Base-by-base conservation (phyloP, 1,140 invertebrate genomes). In the Drosophila saltans region DNA sequence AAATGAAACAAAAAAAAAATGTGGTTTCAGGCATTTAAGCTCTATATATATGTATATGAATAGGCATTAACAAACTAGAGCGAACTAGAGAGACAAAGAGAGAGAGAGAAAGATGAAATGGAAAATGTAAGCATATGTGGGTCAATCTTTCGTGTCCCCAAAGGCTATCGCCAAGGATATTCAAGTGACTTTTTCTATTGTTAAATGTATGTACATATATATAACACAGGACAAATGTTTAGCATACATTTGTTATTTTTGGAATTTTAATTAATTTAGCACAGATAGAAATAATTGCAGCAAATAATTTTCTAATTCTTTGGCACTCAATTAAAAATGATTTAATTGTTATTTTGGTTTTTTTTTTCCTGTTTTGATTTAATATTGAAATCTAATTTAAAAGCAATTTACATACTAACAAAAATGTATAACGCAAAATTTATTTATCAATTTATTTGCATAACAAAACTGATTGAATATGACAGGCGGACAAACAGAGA, bases 391-490 rank as follows among this genome's bases (percentile, higher is more conserved):
- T 69, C 60, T 21, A 76, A 76, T 77, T 76, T 56, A 77, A 70
- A 77, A 61, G 36, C 74, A 76, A 76, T 76, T 76, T 76, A 30
- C 60, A n/a, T 55, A 43, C 24, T 58, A 78, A 82, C 72, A 66
- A 73, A 86, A 79, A 63, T 76, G 72, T 66, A 33, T 26, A n/a
- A 36, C 43, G 43, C 64, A 60, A 75, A 82, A 79, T 82, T 82
- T 79, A 59, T 57, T 71, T 79, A 83, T 82, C 82, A 82, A 88
- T 88, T 88, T 72, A 88, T 86, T 86, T 86, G 69, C 83, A 88
- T 85, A 82, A 79, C 62, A 66, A 86, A 79, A 79, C 77, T 79
- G 83, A 86, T 86, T 86, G 75, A 86, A 80, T 76, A 85, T 82
- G 85, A 79, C 66, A 57, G 63, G 24, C 45, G 62, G 45, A 33